Base-by-base conservation (phyloP, 2,113 vertebrate species). In the Rutilus rutilus region DNA sequence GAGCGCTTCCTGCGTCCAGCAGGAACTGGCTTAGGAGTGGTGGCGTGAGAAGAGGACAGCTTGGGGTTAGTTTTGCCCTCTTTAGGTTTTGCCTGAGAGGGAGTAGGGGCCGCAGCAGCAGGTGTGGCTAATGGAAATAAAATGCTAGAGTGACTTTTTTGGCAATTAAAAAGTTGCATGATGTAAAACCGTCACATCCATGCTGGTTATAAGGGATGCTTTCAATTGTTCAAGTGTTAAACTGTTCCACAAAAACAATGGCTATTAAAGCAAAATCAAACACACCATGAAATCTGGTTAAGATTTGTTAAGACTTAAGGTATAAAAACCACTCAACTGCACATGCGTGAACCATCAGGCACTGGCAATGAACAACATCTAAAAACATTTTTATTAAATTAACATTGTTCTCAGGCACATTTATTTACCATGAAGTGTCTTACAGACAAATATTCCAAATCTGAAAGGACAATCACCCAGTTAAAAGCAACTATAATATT, bases 41-140 rank as follows among this genome's bases (percentile, higher is more conserved):
- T 92, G 79, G 93, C 50, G 67, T 92, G 90, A 86, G 90, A 54
- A 84, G 86, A 88, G 47, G 87, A 84, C 67, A 60, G 82, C 60
- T 89, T 89, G 21, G 64, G 87, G 2, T 69, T 85, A 91, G 84
- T 84, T 84, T 95, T 94, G 81, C 92, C 89, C 92, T 93, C 91
- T 93, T 95, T 93, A 92, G 94, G 90, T 91, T 95, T 93, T 90
- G 93, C 86, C 84, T 95, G 94, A 87, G 92, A 91, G 88, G 92
- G 69, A 88, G 93, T 91, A 91, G 94, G 93, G 92, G 92, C 93
- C 90, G 87, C 77, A 93, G 94, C 95, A 96, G 91, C 92, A 93
- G 94, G 91, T 94, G 93, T 59, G 87, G 93, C 94, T 94, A 89
- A 92, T 93, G 86, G 91, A 88, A 88, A 88, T 87, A 93, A 91